Evolutionary conservation across 2,888 invertebrate species (phyloP).

Genomic region (Agelastica alni): DNA sequence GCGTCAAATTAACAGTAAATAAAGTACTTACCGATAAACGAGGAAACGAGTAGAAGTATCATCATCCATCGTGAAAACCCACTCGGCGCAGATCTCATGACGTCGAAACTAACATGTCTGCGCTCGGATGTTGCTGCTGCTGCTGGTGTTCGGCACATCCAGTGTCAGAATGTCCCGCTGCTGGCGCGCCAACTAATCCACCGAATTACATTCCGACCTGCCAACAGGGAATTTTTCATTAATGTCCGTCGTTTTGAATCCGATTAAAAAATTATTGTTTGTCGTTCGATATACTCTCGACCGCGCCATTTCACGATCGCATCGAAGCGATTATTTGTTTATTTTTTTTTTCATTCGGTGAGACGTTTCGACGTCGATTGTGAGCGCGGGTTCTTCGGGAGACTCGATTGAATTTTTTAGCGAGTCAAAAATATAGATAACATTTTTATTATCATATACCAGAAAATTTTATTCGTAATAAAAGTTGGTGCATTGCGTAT

Average conservation of each 20-base stretch:
- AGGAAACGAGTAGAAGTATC: slow-evolving; percentile 48
- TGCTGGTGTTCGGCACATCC: slow-evolving; percentile 44
- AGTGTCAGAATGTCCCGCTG: slow-evolving; percentile 39
- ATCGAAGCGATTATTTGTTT: no score
- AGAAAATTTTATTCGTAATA: no score
- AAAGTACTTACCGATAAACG: slow-evolving; percentile 48
- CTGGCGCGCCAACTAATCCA: slow-evolving; percentile 35
- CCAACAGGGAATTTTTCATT: slow-evolving; percentile 38
- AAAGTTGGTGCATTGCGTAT: no score
- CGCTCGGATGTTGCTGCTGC: slow-evolving; percentile 45
- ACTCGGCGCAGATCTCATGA: slow-evolving; percentile 52
- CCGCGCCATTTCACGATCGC: no score
- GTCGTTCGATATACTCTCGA: no score
- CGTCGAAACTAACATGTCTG: slow-evolving; percentile 54
- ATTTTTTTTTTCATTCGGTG: no score
- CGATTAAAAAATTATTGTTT: slow-evolving; percentile 25
- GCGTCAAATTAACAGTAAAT: background rate
- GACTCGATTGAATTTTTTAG: no score
- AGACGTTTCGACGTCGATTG: no score
- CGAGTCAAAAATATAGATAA: no score
- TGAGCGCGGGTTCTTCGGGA: no score
- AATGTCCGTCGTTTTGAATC: slow-evolving; percentile 30
- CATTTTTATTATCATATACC: no score
- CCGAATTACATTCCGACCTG: slow-evolving; percentile 43
- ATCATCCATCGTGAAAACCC: slow-evolving; percentile 52